A percentile compares a stretch with the other conserved stretches of the same genome.
phyloP scores from a whole-genome alignment of 2,113 vertebrate genomes.

The Plecturocebus donacophilus region DNA sequence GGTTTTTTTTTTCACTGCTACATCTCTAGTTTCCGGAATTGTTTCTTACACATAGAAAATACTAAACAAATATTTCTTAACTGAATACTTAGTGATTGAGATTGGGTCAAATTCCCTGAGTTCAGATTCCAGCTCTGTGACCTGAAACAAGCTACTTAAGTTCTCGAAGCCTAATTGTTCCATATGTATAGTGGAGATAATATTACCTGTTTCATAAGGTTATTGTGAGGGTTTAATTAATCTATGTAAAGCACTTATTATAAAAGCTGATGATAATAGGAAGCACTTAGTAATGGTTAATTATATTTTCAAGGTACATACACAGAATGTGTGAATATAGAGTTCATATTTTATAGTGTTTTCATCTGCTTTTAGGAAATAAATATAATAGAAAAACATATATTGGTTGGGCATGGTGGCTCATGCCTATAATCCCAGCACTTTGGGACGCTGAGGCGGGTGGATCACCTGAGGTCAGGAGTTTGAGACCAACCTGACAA shows the following conservation, averaged over 20 bases:
- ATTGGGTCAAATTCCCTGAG: neutral
- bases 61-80: neutral
- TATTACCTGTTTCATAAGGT: neutral
- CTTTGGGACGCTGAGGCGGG: too few relatives aligned
- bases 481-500: too few relatives aligned
- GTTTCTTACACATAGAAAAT: neutral
- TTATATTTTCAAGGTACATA: constrained; percentile 20
- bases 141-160: neutral
- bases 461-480: too few relatives aligned
- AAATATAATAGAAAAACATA: neutral
- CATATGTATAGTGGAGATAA: neutral
- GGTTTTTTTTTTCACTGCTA: constrained; percentile 9
- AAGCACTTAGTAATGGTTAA: neutral
- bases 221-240: constrained; percentile 26
- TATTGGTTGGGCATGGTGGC: too few relatives aligned
- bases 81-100: constrained; percentile 21
- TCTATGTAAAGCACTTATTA: neutral
- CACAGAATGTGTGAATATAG: constrained; percentile 2
- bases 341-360: constrained; percentile 10
- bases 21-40: constrained; percentile 23
- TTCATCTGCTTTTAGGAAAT: neutral
- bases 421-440: too few relatives aligned
- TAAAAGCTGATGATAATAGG: neutral
- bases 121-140: constrained; percentile 32
- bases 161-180: neutral